Percentiles rank a stretch among this genome's conserved stretches.
Evolutionary conservation across 23 tunicate genomes (phyloP).

Genomic region (Corella eumyota): DNA sequence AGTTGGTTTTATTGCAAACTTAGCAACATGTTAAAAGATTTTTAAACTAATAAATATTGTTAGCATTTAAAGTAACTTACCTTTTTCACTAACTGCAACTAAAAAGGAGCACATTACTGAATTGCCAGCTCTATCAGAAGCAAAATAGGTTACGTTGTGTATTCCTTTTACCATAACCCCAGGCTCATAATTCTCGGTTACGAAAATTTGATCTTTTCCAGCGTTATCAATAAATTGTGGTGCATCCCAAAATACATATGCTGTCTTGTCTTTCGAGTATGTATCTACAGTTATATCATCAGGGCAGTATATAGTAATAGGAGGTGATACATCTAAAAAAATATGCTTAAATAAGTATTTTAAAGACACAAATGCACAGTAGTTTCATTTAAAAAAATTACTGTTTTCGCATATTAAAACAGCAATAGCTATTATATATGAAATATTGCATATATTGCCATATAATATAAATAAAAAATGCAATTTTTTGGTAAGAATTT

Average conservation of each 20-base stretch:
- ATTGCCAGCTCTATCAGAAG: slow-evolving; percentile 45
- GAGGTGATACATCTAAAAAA: slow-evolving; percentile 60
- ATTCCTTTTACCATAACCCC: slow-evolving; percentile 51
- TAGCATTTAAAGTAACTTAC: no score
- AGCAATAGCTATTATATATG: no score
- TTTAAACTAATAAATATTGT: no score
- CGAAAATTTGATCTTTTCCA: slow-evolving; percentile 3
- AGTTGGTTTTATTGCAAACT: no score
- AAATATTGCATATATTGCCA: no score
- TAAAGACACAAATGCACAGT: no score
- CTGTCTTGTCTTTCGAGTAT: slow-evolving; percentile 33
- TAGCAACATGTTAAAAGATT: no score
- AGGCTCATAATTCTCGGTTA: slow-evolving; percentile 19
- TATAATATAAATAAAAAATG: no score
- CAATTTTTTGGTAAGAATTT: no score
- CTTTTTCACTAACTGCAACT: slow-evolving; percentile 30
- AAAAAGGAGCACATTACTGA: slow-evolving; percentile 28
- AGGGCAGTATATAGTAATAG: slow-evolving; percentile 39
- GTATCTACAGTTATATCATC: slow-evolving; percentile 51
- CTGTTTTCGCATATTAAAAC: no score
- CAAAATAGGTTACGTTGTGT: slow-evolving; percentile 42
- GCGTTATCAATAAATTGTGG: slow-evolving; percentile 73
- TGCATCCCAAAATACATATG: slow-evolving; percentile 43
- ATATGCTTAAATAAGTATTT: no score
- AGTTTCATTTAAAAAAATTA: no score